phyloP scores from a whole-genome alignment of 1,140 invertebrate genomes.

The Habropoda laboriosa region DNA sequence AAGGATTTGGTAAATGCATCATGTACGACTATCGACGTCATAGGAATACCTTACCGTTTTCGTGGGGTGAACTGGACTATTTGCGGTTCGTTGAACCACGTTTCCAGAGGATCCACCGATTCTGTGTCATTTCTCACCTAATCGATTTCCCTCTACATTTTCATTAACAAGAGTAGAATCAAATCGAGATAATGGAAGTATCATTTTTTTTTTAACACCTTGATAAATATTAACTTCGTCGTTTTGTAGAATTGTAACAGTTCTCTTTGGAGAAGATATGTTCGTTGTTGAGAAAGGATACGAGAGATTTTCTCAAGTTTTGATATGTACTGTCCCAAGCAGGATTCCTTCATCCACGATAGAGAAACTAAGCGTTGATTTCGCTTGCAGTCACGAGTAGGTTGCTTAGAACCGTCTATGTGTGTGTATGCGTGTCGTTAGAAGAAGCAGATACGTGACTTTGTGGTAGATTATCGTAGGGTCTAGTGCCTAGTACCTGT shows the following conservation, averaged over 20 bases:
- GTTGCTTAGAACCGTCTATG: conserved; percentile 15
- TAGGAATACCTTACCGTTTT: conserved; percentile 9
- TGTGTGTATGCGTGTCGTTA: conserved; percentile 30
- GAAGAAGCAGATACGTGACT: conserved; percentile 45
- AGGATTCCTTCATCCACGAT: conserved; percentile 39
- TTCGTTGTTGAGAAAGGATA: background rate
- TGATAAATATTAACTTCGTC: too few species aligned
- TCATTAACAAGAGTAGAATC: too few species aligned
- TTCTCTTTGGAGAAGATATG: background rate
- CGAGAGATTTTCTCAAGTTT: background rate
- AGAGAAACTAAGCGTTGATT: conserved; percentile 33
- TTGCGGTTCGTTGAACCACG: conserved; percentile 40
- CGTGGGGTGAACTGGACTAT: background rate
- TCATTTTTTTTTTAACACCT: too few species aligned
- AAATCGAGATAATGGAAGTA: too few species aligned
- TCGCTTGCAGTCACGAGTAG: conserved; percentile 22
- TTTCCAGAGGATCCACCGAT: background rate
- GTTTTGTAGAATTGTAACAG: too few species aligned
- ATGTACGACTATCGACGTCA: conserved; percentile 1
- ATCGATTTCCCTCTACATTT: background rate
- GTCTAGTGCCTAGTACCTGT: conserved; percentile 49
- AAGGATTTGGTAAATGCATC: conserved; percentile 29
- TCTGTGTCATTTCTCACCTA: background rate
- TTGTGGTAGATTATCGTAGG: conserved; percentile 53
- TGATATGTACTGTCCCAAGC: conserved; percentile 26